Percentiles rank a stretch among this genome's conserved stretches.
These are phyloP conservation scores for Sebastes minor DNA, from an alignment of 2,797 vertebrate species.

Conservation along the genomic window DNA sequence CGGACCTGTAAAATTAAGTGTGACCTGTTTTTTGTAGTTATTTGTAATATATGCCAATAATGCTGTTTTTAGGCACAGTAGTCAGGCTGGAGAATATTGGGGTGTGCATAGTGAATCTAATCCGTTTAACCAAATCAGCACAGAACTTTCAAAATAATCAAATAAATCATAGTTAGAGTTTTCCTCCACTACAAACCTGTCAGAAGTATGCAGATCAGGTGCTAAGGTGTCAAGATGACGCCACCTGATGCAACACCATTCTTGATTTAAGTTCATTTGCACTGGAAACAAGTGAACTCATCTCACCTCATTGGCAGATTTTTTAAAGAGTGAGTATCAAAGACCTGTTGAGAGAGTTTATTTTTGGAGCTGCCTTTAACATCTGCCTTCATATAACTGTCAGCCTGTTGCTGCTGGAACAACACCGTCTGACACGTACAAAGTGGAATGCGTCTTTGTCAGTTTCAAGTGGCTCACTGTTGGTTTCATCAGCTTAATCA, in stretches of 20 bases:
- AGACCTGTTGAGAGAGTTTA: constrained; percentile 38
- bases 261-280: constrained; percentile 37
- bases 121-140: background rate
- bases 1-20: too few species aligned
- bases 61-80: background rate
- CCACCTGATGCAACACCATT: constrained; percentile 35
- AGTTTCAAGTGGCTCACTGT: constrained; percentile 59
- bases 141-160: background rate
- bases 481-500: constrained; percentile 62
- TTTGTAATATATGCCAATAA: background rate
- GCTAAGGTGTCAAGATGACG: constrained; percentile 38
- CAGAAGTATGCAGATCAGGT: constrained; percentile 14
- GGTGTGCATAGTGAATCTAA: background rate
- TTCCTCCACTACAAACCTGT: background rate
- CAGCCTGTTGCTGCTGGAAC: constrained; percentile 50
- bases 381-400: constrained; percentile 28
- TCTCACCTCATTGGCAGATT: constrained; percentile 27
- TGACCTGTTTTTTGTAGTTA: background rate
- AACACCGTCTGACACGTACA: constrained; percentile 40
- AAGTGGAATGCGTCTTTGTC: constrained; percentile 51
- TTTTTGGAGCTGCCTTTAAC: constrained; percentile 45
- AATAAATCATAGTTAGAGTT: background rate
- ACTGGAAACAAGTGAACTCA: constrained; percentile 32
- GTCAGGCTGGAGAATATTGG: background rate
- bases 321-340: constrained; percentile 26